These are phyloP conservation scores for Prionailurus viverrinus DNA, from an alignment of 2,113 vertebrate species.

Conservation along the genomic window DNA sequence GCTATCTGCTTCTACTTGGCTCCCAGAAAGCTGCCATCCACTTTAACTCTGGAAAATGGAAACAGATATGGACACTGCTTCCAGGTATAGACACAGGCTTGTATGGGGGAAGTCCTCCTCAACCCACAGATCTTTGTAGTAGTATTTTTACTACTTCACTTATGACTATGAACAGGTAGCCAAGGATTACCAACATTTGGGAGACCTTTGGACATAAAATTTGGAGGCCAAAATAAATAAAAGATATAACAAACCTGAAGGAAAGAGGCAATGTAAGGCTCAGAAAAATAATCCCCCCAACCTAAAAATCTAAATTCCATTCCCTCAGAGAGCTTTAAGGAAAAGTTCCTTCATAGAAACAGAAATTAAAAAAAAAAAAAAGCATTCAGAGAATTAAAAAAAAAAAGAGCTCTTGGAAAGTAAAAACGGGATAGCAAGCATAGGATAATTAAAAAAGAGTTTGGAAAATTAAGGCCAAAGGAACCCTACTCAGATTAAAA, in stretches of 20 bases:
- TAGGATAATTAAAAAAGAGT: not conserved
- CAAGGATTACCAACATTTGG: not conserved
- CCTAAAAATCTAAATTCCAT: not conserved
- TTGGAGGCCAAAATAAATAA: not conserved
- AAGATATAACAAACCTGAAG: not conserved
- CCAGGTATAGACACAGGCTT: fast-evolving
- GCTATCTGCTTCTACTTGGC: not conserved
- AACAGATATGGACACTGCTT: not conserved
- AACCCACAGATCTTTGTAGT: not conserved
- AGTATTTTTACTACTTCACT: not conserved
- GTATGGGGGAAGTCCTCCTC: fast-evolving
- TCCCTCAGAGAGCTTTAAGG: not conserved
- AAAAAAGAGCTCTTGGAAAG: not conserved
- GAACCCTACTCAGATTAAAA: not conserved
- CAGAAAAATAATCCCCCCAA: not conserved
- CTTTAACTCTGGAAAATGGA: fast-evolving
- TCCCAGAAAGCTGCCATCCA: not conserved
- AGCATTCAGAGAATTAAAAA: not conserved
- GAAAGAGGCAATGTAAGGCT: not conserved
- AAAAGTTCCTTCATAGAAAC: not conserved
- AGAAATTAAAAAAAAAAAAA: not conserved
- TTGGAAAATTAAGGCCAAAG: not conserved
- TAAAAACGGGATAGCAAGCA: not conserved
- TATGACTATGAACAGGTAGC: not conserved
- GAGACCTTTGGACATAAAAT: not conserved